Evolutionary conservation across 2,888 invertebrate species (phyloP).

Genomic region (Meteorus colon): DNA sequence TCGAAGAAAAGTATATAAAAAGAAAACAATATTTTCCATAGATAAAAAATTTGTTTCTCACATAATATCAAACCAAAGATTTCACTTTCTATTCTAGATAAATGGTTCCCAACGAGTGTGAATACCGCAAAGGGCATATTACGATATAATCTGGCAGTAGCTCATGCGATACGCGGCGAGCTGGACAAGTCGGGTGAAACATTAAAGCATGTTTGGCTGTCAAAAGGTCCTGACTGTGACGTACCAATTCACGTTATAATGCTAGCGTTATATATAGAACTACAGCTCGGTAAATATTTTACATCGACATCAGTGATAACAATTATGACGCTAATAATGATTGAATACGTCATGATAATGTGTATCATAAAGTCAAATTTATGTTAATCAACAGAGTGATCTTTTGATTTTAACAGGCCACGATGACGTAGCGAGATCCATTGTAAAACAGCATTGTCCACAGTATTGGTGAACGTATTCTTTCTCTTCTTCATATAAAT

Average conservation of each 20-base stretch:
- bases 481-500: not conserved
- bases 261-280: conserved; percentile 79
- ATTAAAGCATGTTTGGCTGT: conserved; percentile 76
- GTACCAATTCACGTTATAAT: conserved; percentile 80
- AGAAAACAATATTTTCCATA: not conserved
- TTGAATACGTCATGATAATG: not conserved
- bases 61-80: not conserved
- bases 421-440: conserved; percentile 76
- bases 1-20: conserved; percentile 59
- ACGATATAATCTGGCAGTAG: conserved; percentile 86
- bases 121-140: conserved; percentile 82
- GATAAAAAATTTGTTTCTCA: conserved; percentile 21
- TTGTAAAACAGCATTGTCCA: conserved; percentile 79
- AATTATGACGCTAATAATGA: not conserved
- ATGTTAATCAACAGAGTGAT: conserved; percentile 15
- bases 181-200: conserved; percentile 79
- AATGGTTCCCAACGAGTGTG: conserved; percentile 80
- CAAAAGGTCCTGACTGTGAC: conserved; percentile 74
- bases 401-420: conserved; percentile 74
- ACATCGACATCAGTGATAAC: too few species aligned
- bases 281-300: conserved; percentile 76
- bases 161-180: conserved; percentile 84
- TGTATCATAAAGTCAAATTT: not conserved
- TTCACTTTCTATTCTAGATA: conserved; percentile 51
- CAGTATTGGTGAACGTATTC: conserved; percentile 65